A percentile compares a stretch with the other conserved stretches of the same genome.
These are phyloP conservation scores for Trematomus loennbergii DNA, from an alignment of 2,113 vertebrate species.

Conservation along the genomic window DNA sequence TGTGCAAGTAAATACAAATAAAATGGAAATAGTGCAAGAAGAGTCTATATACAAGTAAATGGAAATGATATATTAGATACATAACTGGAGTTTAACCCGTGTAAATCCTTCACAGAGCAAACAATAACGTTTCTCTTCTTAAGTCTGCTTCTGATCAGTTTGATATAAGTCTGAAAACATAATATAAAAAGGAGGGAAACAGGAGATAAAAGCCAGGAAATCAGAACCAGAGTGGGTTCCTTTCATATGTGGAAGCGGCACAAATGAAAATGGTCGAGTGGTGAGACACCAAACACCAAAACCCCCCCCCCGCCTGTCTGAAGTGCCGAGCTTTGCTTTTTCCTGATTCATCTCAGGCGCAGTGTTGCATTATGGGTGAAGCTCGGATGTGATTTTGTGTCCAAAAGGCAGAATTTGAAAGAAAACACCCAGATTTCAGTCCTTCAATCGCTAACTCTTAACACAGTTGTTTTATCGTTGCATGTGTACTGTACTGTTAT, in stretches of 20 bases:
- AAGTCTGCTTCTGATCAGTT: slow-evolving; percentile 27
- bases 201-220: too few relatives aligned
- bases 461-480: too few relatives aligned
- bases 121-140: neutral
- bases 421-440: neutral
- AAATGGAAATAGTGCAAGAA: too few relatives aligned
- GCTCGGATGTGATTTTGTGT: neutral
- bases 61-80: too few relatives aligned
- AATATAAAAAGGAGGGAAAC: slow-evolving; percentile 15
- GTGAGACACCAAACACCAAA: slow-evolving; percentile 15
- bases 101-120: neutral
- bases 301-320: slow-evolving; percentile 5
- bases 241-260: slow-evolving; percentile 33
- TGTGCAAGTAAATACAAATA: too few relatives aligned
- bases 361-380: neutral
- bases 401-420: too few relatives aligned
- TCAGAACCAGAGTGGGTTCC: slow-evolving; percentile 41
- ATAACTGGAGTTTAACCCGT: too few relatives aligned
- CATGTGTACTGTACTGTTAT: too few relatives aligned
- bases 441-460: too few relatives aligned
- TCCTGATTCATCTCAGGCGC: slow-evolving; percentile 6
- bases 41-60: too few relatives aligned
- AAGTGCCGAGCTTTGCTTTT: slow-evolving; percentile 2
- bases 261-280: slow-evolving; percentile 47
- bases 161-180: slow-evolving; percentile 18